These are phyloP conservation scores for Carabus problematicus DNA, from an alignment of 2,888 invertebrate genomes.

Conservation along the genomic window DNA sequence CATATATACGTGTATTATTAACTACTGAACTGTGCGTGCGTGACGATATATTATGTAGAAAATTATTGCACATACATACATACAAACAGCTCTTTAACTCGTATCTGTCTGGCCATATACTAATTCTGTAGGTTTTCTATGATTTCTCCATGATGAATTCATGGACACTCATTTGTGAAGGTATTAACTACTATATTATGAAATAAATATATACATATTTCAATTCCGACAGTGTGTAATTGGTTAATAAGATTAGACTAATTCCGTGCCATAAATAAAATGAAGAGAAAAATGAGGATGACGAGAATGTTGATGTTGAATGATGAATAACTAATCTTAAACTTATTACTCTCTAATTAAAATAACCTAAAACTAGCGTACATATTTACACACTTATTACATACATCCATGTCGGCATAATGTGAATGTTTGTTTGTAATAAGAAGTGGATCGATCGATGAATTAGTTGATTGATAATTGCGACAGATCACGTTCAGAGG, in stretches of 20 bases:
- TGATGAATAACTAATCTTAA: too few relatives aligned
- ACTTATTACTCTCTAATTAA: too few relatives aligned
- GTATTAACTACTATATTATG: slow-evolving; percentile 25
- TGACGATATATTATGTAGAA: slow-evolving; percentile 8
- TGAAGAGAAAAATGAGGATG: slow-evolving; percentile 26
- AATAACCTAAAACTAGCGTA: too few relatives aligned
- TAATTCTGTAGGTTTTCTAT: neutral
- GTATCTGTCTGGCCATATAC: slow-evolving; percentile 2
- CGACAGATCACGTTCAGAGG: neutral
- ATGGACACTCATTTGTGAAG: slow-evolving; percentile 36
- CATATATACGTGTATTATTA: neutral
- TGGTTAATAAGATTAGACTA: slow-evolving; percentile 29
- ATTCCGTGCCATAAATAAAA: slow-evolving; percentile 41
- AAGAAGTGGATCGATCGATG: slow-evolving; percentile 30
- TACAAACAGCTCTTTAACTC: slow-evolving; percentile 2
- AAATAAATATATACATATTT: slow-evolving; percentile 32
- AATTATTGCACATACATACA: neutral
- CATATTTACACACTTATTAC: too few relatives aligned
- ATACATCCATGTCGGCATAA: too few relatives aligned
- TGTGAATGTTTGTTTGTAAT: slow-evolving; percentile 25
- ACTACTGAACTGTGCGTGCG: slow-evolving; percentile 2
- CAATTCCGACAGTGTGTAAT: slow-evolving; percentile 21
- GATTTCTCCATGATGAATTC: slow-evolving; percentile 20
- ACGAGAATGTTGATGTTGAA: slow-evolving; percentile 29
- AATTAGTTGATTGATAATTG: too few relatives aligned